Percentiles rank a stretch among this genome's conserved stretches.
Evolutionary conservation across 2,797 vertebrate species (phyloP).

Genomic region (Ctenopoma multispine): DNA sequence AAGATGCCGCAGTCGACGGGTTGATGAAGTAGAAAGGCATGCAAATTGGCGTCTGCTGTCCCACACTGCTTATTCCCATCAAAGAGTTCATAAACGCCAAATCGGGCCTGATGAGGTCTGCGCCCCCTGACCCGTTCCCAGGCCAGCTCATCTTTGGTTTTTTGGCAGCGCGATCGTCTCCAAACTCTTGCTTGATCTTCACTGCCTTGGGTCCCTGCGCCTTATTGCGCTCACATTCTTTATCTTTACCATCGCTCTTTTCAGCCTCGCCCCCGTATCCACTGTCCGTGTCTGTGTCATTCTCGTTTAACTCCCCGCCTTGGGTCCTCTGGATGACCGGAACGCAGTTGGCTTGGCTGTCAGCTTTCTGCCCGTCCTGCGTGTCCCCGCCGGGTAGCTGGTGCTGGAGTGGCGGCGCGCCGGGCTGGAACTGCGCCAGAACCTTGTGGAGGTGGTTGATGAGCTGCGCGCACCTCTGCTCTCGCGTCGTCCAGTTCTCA

Average conservation of each 20-base stretch:
- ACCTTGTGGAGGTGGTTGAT: slow-evolving; percentile 92
- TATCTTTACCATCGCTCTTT: slow-evolving; percentile 82
- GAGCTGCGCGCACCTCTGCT: slow-evolving; percentile 93
- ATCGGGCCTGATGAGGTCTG: slow-evolving; percentile 83
- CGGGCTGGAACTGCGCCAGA: slow-evolving; percentile 88
- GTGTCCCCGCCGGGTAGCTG: slow-evolving; percentile 80
- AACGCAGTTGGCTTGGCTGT: slow-evolving; percentile 91
- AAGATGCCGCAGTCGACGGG: slow-evolving; percentile 91
- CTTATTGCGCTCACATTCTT: slow-evolving; percentile 78
- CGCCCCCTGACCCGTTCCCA: slow-evolving; percentile 56
- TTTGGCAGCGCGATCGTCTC: slow-evolving; percentile 88
- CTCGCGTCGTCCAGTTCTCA: slow-evolving; percentile 93
- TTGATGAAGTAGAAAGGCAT: slow-evolving; percentile 95
- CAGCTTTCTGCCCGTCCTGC: slow-evolving; percentile 81
- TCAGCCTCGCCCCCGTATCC: slow-evolving; percentile 95
- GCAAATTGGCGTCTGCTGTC: slow-evolving; percentile 93
- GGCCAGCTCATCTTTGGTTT: slow-evolving; percentile 87
- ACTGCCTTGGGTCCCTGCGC: slow-evolving; percentile 75
- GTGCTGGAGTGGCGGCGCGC: slow-evolving; percentile 82
- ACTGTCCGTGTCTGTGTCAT: slow-evolving; percentile 98
- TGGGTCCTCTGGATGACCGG: slow-evolving; percentile 98
- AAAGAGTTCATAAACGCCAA: slow-evolving; percentile 90
- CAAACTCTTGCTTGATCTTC: slow-evolving; percentile 92
- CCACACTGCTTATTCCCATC: slow-evolving; percentile 88
- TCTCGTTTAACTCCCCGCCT: slow-evolving; percentile 87